Evolutionary conservation across 1,140 invertebrate species (phyloP).

Genomic region (Augochlora pura): DNA sequence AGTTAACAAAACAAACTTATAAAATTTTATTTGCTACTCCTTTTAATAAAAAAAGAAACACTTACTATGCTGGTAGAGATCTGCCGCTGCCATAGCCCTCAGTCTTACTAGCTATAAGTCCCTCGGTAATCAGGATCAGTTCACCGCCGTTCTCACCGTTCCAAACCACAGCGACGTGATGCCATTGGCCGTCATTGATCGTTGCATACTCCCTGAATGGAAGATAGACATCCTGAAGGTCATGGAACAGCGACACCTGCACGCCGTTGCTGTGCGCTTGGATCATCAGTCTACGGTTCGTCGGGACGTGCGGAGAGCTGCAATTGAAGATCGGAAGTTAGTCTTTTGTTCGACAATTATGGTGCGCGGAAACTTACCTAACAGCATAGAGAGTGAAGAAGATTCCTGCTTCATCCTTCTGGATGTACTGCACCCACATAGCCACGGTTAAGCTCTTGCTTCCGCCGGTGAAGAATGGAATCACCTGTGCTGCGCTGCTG

Average conservation of each 20-base stretch:
- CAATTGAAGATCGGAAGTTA: background rate
- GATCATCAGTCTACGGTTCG: constrained; percentile 88
- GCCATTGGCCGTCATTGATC: constrained; percentile 98
- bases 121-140: constrained; percentile 94
- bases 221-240: constrained; percentile 93
- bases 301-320: constrained; percentile 89
- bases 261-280: constrained; percentile 95
- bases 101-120: constrained; percentile 93
- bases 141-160: constrained; percentile 91
- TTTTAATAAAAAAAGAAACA: too few species aligned
- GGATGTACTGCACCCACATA: constrained; percentile 97
- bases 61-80: constrained; percentile 89
- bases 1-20: too few species aligned
- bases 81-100: constrained; percentile 91
- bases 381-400: constrained; percentile 97
- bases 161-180: constrained; percentile 97
- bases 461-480: constrained; percentile 91
- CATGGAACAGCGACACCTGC: constrained; percentile 92
- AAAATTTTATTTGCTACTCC: too few species aligned
- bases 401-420: constrained; percentile 92
- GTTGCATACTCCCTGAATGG: constrained; percentile 95
- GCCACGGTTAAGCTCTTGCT: constrained; percentile 92
- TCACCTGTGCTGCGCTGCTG: constrained; percentile 92
- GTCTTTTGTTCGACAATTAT: too few species aligned
- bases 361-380: constrained; percentile 79